A percentile compares a stretch with the other conserved stretches of the same genome.
Conservation (phyloP, 2,113 vertebrate genomes). For the Condylura cristata region DNA sequence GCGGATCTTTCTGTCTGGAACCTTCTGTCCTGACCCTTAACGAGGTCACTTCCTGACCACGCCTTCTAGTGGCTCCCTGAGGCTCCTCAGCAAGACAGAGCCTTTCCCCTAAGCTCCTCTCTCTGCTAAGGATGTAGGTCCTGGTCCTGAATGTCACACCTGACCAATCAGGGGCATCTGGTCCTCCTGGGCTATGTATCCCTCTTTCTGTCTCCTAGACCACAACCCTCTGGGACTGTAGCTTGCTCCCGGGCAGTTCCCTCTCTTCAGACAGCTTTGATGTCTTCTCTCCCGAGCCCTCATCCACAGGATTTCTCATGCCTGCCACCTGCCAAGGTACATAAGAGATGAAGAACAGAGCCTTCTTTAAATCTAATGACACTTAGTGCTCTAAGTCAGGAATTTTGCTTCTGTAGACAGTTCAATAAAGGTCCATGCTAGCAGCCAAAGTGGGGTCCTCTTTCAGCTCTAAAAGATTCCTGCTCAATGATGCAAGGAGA, state of each 20-base stretch:
- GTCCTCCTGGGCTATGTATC: too few relatives aligned
- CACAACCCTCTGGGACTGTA: neutral
- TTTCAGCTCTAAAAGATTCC: neutral
- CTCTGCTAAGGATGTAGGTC: neutral
- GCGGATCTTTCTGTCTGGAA: neutral
- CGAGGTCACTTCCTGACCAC: neutral
- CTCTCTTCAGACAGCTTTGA: neutral
- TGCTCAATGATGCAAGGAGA: neutral
- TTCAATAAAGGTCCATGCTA: neutral
- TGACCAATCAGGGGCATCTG: neutral
- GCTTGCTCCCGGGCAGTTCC: neutral
- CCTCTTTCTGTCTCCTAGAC: neutral
- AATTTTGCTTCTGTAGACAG: neutral
- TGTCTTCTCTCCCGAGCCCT: neutral
- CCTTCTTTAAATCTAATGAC: neutral
- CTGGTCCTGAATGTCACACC: neutral
- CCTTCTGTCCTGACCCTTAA: neutral
- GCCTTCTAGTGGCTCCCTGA: neutral
- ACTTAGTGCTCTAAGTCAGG: neutral
- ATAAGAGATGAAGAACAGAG: neutral
- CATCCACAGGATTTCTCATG: neutral
- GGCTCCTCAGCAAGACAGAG: neutral
- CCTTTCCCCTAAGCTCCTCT: neutral
- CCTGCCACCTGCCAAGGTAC: neutral
- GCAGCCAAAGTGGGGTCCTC: neutral